Evolutionary conservation across 2,888 invertebrate genomes (phyloP).

Genomic region (Rhaphigaster nebulosa): DNA sequence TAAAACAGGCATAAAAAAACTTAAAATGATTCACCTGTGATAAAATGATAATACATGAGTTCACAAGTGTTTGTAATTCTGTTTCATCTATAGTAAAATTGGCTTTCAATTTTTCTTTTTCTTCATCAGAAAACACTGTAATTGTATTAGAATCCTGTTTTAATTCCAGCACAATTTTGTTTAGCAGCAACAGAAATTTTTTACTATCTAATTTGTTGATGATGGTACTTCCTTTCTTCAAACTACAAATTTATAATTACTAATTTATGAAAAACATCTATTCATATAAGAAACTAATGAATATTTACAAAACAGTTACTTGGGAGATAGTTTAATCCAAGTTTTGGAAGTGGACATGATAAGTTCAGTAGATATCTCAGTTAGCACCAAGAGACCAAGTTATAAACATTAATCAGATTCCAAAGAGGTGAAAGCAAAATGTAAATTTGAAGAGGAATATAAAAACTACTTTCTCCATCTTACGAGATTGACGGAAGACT

Average conservation of each 20-base stretch:
- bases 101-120: constrained; percentile 63
- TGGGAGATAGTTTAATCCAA: constrained; percentile 50
- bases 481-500: too few relatives aligned
- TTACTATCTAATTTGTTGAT: constrained; percentile 62
- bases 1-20: too few relatives aligned
- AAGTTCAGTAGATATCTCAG: background rate
- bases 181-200: constrained; percentile 62
- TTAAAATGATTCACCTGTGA: constrained; percentile 61
- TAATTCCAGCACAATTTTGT: constrained; percentile 62
- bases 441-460: too few relatives aligned
- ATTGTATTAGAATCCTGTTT: constrained; percentile 61
- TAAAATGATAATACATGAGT: constrained; percentile 63
- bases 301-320: background rate
- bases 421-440: background rate
- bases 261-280: background rate
- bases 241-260: constrained; percentile 11
- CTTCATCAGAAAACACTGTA: constrained; percentile 64
- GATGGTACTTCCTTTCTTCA: constrained; percentile 49
- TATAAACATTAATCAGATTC: background rate
- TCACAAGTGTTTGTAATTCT: constrained; percentile 62
- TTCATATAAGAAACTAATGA: too few relatives aligned
- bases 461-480: too few relatives aligned
- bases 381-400: background rate
- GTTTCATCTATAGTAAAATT: constrained; percentile 58
- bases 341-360: background rate